phyloP scores from a whole-genome alignment of 1,140 invertebrate genomes.

The Acromyrmex echinatior region DNA sequence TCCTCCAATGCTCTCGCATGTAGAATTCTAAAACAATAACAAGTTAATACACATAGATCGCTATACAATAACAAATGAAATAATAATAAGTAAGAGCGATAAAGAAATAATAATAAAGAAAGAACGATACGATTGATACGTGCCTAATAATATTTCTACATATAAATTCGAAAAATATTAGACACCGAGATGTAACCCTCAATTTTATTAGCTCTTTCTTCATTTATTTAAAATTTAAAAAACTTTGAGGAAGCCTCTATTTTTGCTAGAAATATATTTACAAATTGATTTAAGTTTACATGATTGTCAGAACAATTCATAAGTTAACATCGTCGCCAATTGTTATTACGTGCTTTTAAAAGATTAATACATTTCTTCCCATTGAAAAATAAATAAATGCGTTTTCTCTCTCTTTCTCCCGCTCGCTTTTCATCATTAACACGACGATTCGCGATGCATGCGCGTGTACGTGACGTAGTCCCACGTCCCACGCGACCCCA shows the following conservation, averaged over 20 bases:
- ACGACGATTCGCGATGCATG: constrained; percentile 49
- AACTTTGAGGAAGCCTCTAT: background rate
- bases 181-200: too few relatives aligned
- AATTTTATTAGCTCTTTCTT: too few relatives aligned
- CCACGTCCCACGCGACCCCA: constrained; percentile 71
- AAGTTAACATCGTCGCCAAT: background rate
- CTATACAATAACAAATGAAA: too few relatives aligned
- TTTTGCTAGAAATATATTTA: background rate
- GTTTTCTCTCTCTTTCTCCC: background rate
- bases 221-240: too few relatives aligned
- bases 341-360: background rate
- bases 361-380: background rate
- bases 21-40: too few relatives aligned
- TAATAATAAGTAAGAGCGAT: too few relatives aligned
- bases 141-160: too few relatives aligned
- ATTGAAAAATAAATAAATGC: background rate
- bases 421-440: constrained; percentile 26
- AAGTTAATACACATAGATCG: too few relatives aligned
- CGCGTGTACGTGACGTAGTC: constrained; percentile 53
- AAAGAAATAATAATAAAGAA: too few relatives aligned
- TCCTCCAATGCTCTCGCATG: too few relatives aligned
- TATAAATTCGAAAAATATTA: too few relatives aligned
- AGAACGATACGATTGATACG: too few relatives aligned
- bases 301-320: background rate
- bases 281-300: background rate